Percentiles rank a stretch among this genome's conserved stretches.
Conservation (phyloP, 2,113 vertebrate genomes). For the Pterophyllum scalare region DNA sequence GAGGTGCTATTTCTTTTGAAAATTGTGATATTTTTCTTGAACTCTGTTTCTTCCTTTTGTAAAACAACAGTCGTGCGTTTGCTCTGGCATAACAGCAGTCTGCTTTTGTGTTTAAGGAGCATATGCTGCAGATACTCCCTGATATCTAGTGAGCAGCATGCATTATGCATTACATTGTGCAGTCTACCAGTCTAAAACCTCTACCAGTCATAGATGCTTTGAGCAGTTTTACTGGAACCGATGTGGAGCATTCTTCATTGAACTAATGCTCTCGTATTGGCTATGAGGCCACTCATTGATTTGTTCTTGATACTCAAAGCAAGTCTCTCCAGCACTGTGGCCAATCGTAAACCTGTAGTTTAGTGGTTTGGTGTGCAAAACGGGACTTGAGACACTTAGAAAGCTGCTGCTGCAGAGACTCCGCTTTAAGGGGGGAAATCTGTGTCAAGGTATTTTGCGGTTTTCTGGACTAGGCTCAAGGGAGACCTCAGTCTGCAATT, state of each 20-base stretch:
- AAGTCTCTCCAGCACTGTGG: not conserved
- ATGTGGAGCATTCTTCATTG: not conserved
- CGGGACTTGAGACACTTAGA: fast-evolving
- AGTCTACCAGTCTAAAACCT: not conserved
- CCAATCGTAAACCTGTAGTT: not conserved
- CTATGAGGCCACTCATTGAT: not conserved
- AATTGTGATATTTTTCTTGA: not conserved
- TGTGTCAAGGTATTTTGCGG: not conserved
- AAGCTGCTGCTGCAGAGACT: not conserved
- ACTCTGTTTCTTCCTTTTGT: not conserved
- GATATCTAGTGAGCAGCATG: not conserved
- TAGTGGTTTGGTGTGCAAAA: not conserved
- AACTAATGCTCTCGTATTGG: not conserved
- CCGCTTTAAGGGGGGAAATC: not conserved
- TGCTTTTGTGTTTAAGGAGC: not conserved
- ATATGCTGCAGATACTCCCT: not conserved
- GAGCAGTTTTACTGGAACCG: no score
- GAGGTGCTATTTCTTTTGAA: slow-evolving; percentile 17
- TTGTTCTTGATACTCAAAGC: not conserved
- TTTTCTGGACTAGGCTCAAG: not conserved
- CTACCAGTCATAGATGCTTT: not conserved
- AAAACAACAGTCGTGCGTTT: not conserved
- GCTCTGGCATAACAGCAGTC: not conserved
- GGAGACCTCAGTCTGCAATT: not conserved
- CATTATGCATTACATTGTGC: not conserved